Conservation (phyloP, 2,888 invertebrate species). For the Leistus spinibarbis region DNA sequence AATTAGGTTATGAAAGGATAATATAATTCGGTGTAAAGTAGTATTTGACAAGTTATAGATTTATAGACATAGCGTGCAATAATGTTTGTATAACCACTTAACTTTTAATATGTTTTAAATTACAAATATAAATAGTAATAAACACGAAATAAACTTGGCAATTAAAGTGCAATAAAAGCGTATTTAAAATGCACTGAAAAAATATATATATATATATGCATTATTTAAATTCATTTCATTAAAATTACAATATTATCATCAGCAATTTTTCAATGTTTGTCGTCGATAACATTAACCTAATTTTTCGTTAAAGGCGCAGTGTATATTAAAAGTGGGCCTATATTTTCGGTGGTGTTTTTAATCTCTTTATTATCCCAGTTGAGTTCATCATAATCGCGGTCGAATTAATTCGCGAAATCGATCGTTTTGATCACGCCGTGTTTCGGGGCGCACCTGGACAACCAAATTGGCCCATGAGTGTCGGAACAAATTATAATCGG, state of each 20-base stretch:
- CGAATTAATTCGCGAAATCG: too few relatives aligned
- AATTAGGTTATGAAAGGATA: too few relatives aligned
- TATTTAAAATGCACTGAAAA: background rate
- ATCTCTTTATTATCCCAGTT: conserved; percentile 25
- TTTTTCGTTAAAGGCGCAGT: conserved; percentile 10
- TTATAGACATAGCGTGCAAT: background rate
- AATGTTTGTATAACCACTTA: background rate
- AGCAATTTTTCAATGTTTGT: background rate
- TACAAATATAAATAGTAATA: background rate
- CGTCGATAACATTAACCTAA: background rate
- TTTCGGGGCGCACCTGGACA: conserved; percentile 25
- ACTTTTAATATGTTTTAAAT: background rate
- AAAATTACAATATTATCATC: background rate
- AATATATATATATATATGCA: background rate
- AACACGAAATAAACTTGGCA: background rate
- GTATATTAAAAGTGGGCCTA: background rate
- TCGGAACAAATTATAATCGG: conserved; percentile 34
- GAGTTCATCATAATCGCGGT: conserved; percentile 10
- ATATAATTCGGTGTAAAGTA: background rate
- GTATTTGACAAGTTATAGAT: background rate
- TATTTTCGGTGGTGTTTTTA: background rate
- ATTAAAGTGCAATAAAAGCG: background rate
- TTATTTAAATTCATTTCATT: background rate
- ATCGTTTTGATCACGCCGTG: conserved; percentile 16
- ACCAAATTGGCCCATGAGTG: conserved; percentile 34